Percentiles rank a stretch among this genome's conserved stretches.
These are phyloP conservation scores for Drosophila prostipennis DNA, from an alignment of 2,888 invertebrate species.

Conservation along the genomic window DNA sequence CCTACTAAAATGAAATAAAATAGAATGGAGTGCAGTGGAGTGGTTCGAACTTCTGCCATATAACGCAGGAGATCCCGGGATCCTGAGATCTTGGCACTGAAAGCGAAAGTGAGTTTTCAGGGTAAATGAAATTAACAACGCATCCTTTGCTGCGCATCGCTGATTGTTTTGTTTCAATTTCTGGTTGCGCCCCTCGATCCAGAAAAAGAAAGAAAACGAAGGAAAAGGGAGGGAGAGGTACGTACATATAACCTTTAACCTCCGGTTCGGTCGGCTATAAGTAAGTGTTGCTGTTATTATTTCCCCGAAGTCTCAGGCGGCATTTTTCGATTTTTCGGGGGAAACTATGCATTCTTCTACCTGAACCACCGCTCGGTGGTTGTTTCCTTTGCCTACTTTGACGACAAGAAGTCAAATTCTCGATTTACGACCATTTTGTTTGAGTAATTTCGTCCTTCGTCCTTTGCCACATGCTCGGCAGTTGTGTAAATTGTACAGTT, in stretches of 20 bases:
- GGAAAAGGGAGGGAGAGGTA: constrained; percentile 5
- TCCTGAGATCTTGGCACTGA: constrained; percentile 24
- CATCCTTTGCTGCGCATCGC: constrained; percentile 73
- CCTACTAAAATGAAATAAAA: constrained; percentile 1
- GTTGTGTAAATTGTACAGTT: constrained; percentile 70
- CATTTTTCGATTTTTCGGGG: constrained; percentile 63
- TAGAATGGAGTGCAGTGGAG: constrained; percentile 3
- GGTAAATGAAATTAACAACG: constrained; percentile 80
- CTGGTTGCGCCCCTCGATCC: constrained; percentile 64
- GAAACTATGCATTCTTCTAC: constrained; percentile 51
- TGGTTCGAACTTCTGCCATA: not conserved
- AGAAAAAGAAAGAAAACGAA: constrained; percentile 14
- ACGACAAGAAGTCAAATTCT: constrained; percentile 82
- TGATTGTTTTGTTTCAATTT: constrained; percentile 81
- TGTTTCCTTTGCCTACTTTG: constrained; percentile 71
- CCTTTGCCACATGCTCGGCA: constrained; percentile 59
- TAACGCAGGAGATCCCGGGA: not conserved
- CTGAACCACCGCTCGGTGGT: constrained; percentile 71
- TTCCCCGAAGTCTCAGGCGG: constrained; percentile 55
- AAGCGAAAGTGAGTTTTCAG: constrained; percentile 74
- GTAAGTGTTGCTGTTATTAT: constrained; percentile 13
- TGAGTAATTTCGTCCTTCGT: constrained; percentile 70
- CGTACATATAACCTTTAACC: constrained; percentile 19
- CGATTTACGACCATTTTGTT: constrained; percentile 83
- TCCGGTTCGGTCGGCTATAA: constrained; percentile 1